Conservation (phyloP, 2,797 vertebrate genomes). For the Clarias platycephalus region DNA sequence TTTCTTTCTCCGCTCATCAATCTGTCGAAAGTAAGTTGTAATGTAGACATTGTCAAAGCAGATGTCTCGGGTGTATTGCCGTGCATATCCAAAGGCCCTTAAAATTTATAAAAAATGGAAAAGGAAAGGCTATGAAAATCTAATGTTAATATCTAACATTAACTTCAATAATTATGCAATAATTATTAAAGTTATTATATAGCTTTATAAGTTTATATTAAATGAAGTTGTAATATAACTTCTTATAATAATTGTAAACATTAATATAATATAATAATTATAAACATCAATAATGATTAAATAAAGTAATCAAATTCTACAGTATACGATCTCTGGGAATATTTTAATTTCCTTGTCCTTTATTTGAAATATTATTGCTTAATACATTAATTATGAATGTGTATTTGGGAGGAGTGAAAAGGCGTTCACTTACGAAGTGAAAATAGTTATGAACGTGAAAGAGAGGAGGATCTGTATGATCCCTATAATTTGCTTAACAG, state of each 20-base stretch:
- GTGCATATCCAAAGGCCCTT: slow-evolving; percentile 79
- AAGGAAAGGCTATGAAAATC: neutral
- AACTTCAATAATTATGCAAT: neutral
- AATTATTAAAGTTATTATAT: neutral
- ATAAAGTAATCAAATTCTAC: neutral
- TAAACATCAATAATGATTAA: too few species aligned
- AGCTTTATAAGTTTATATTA: too few species aligned
- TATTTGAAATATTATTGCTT: neutral
- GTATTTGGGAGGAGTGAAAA: neutral
- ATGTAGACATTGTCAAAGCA: slow-evolving; percentile 87
- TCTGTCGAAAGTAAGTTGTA: slow-evolving; percentile 82
- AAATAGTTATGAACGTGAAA: slow-evolving; percentile 79
- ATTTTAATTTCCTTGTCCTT: neutral
- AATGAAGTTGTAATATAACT: neutral
- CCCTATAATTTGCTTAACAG: slow-evolving; percentile 55
- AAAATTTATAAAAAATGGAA: neutral
- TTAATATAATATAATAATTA: too few species aligned
- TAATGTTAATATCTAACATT: neutral
- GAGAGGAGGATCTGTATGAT: slow-evolving; percentile 76
- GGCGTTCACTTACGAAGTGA: slow-evolving; percentile 73
- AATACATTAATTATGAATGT: neutral
- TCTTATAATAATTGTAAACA: neutral
- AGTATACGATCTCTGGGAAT: neutral
- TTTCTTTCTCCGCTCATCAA: slow-evolving; percentile 76
- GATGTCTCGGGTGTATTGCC: slow-evolving; percentile 73